A percentile compares a stretch with the other conserved stretches of the same genome.
Evolutionary conservation across 2,113 vertebrate species (phyloP).

Genomic region (Coturnix japonica): DNA sequence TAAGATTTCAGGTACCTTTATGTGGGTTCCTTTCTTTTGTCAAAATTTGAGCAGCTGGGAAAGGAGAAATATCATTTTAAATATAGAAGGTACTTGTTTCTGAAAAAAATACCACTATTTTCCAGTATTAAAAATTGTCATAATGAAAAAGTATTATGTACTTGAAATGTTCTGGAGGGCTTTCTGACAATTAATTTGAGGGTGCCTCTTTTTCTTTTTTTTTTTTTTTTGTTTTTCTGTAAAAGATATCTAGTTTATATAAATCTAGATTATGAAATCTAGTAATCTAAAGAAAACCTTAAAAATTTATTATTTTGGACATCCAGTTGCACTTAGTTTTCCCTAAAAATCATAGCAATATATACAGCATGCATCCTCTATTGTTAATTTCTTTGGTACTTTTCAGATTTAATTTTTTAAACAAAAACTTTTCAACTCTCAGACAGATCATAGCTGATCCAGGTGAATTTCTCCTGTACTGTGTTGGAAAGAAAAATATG

Average conservation of each 20-base stretch:
- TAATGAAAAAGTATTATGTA: neutral
- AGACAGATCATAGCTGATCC: rapidly evolving
- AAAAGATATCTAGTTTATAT: neutral
- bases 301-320: neutral
- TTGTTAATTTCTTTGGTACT: neutral
- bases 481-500: neutral
- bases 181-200: neutral
- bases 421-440: neutral
- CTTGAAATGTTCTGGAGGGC: neutral
- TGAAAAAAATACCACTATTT: neutral
- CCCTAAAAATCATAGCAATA: neutral
- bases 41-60: neutral
- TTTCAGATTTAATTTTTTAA: neutral
- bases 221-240: no score
- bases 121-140: neutral
- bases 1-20: neutral
- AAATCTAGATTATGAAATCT: no score
- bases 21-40: neutral
- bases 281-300: neutral
- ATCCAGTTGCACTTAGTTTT: neutral
- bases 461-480: neutral
- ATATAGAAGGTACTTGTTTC: neutral
- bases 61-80: neutral
- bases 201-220: neutral
- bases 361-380: neutral